Percentiles rank a stretch among this genome's conserved stretches.
Conservation (phyloP, 2,113 vertebrate genomes). For the Bubalus kerabau region DNA sequence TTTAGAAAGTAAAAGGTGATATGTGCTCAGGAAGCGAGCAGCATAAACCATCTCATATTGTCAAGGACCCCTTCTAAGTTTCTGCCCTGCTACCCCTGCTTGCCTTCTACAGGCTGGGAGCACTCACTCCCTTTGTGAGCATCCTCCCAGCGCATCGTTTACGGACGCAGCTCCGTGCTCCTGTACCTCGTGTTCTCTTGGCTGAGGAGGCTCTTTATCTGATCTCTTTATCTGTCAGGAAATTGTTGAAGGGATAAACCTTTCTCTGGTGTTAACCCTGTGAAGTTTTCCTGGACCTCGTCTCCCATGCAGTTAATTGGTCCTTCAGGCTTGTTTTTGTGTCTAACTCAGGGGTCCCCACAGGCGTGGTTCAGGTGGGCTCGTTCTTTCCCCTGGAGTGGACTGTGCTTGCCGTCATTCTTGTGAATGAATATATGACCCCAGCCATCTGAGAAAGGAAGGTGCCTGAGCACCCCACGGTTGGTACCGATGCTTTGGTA, state of each 20-base stretch:
- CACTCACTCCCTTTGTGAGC: fast-evolving
- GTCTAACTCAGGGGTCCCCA: background rate
- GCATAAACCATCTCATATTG: background rate
- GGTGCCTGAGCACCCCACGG: fast-evolving
- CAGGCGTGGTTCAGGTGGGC: background rate
- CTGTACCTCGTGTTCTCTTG: background rate
- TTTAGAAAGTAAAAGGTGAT: background rate
- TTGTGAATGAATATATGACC: background rate
- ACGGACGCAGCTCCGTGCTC: background rate
- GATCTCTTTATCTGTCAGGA: background rate
- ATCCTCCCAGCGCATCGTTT: background rate
- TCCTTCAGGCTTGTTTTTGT: background rate
- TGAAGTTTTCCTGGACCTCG: background rate
- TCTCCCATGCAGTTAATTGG: background rate
- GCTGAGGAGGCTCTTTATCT: background rate
- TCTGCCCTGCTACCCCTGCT: background rate
- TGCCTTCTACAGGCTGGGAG: background rate
- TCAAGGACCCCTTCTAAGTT: background rate
- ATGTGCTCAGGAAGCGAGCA: background rate
- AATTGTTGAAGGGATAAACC: background rate
- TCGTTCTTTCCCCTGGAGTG: background rate
- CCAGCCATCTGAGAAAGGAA: background rate
- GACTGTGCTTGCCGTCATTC: background rate
- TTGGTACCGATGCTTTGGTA: background rate
- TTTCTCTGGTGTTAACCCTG: too few species aligned